Evolutionary conservation across 2,113 vertebrate genomes (phyloP).

Genomic region (Engraulis encrasicolus): DNA sequence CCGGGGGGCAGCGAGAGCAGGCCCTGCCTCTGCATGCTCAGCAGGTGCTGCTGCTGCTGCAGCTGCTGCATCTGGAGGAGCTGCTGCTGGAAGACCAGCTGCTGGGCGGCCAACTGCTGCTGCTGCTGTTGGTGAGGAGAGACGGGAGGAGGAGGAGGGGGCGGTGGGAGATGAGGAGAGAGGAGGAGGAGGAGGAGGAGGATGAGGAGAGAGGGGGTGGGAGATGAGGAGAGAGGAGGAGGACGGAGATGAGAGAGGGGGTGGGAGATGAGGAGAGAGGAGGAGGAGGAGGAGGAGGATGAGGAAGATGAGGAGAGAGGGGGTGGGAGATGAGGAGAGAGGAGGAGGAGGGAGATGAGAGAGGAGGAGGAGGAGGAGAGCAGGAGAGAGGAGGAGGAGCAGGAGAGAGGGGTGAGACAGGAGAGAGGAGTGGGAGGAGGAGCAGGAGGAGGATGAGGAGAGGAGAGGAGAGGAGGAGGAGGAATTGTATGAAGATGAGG

Average conservation of each 20-base stretch:
- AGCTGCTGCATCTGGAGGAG: constrained; percentile 99
- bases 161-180: neutral
- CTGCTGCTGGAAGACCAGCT: constrained; percentile 99
- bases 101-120: constrained; percentile 98
- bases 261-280: neutral
- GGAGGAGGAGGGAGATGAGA: neutral
- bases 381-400: no score
- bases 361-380: neutral
- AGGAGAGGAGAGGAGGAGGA: no score
- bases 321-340: neutral
- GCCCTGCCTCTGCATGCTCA: constrained; percentile 98
- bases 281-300: neutral
- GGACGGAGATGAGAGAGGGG: neutral
- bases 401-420: no score
- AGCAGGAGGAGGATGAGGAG: no score
- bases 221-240: neutral
- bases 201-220: neutral
- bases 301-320: neutral
- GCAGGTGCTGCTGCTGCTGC: constrained; percentile 98
- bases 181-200: neutral
- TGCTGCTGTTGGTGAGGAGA: constrained; percentile 81
- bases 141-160: neutral
- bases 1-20: constrained; percentile 75
- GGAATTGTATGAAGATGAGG: no score
- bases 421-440: no score